Percentiles rank a stretch among this genome's conserved stretches.
Conservation (phyloP, 2,797 vertebrate species). For the Eidolon dupreanum region DNA sequence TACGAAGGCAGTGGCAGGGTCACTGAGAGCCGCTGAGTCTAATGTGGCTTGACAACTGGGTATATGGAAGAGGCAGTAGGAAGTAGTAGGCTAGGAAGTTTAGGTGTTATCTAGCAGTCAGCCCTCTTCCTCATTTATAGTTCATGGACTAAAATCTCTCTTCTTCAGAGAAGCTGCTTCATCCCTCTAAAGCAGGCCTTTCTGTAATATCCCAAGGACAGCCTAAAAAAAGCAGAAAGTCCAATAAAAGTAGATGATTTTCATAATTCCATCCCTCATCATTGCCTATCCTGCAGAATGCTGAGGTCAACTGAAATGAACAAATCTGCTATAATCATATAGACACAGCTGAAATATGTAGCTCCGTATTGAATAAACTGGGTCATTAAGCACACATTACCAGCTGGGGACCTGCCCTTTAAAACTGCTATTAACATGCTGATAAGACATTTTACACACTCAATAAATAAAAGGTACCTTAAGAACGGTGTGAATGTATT, state of each 20-base stretch:
- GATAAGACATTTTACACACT: constrained; percentile 39
- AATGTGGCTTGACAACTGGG: background rate
- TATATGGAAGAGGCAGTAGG: background rate
- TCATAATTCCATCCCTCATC: background rate
- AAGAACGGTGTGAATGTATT: constrained; percentile 23
- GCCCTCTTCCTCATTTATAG: background rate
- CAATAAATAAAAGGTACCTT: constrained; percentile 37
- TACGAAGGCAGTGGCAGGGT: background rate
- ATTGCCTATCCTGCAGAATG: background rate
- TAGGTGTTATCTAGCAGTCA: background rate
- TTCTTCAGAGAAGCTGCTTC: background rate
- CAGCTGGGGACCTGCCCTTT: background rate
- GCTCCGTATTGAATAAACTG: background rate
- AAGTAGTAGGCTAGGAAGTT: background rate
- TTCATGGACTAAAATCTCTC: background rate
- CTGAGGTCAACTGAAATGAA: background rate
- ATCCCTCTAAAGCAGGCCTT: background rate
- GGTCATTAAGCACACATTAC: background rate
- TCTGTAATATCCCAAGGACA: background rate
- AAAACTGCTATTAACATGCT: constrained; percentile 23
- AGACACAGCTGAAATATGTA: constrained; percentile 33
- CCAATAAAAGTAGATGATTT: background rate
- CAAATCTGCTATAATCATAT: background rate
- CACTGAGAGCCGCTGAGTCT: background rate
- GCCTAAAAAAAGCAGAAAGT: background rate